These are phyloP conservation scores for Mergus octosetaceus DNA, from an alignment of 2,797 vertebrate genomes.

Conservation along the genomic window DNA sequence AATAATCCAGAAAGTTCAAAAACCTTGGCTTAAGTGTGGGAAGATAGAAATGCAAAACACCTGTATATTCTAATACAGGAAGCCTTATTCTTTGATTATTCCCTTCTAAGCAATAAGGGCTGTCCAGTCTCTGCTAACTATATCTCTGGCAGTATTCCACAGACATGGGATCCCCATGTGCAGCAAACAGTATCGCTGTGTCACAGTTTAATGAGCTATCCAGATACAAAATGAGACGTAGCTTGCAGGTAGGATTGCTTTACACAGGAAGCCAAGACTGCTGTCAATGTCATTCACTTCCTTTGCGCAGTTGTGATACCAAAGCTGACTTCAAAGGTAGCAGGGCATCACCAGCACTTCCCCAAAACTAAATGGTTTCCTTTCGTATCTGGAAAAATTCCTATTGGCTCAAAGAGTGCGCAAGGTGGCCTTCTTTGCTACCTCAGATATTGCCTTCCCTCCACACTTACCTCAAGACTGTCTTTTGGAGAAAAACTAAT, in stretches of 20 bases:
- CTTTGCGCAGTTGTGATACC: background rate
- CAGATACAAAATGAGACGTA: background rate
- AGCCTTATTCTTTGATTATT: background rate
- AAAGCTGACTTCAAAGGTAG: background rate
- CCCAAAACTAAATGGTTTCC: background rate
- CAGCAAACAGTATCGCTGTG: background rate
- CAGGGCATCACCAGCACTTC: background rate
- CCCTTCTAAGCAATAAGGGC: background rate
- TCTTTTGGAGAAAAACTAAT: accelerated
- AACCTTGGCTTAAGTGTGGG: background rate
- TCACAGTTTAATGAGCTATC: background rate
- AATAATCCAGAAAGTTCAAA: background rate
- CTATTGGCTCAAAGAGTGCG: background rate
- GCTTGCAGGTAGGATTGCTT: background rate
- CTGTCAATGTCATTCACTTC: background rate
- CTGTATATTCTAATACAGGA: background rate
- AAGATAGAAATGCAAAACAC: background rate
- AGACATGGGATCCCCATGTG: background rate
- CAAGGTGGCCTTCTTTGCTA: background rate
- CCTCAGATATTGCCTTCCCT: background rate
- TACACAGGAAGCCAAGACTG: background rate
- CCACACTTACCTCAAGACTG: background rate
- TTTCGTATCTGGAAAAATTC: background rate
- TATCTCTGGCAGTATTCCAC: background rate
- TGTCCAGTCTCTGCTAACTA: accelerated